Base-by-base conservation (phyloP, 35 echinoderm and acorn worm genomes). In the Ophiothrix spiculata region DNA sequence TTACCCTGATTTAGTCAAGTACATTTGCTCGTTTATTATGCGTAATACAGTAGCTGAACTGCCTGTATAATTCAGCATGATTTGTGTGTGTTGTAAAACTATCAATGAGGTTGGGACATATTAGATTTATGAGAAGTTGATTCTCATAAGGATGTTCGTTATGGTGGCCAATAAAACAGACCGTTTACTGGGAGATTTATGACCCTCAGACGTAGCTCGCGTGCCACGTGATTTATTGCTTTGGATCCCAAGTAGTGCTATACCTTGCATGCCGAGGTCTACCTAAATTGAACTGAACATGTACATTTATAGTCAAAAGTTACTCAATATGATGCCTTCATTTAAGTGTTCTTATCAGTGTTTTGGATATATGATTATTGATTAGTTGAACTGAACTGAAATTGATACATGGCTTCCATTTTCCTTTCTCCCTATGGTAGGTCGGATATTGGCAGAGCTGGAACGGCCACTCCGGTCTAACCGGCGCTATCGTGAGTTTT, bases 361-460 rank as follows among this genome's bases (percentile, higher is more conserved):
- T n/a, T n/a, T n/a, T n/a, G n/a, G n/a, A n/a, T n/a, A n/a, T n/a
- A n/a, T n/a, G n/a, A n/a, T n/a, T n/a, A n/a, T n/a, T n/a, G n/a
- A n/a, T n/a, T n/a, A n/a, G n/a, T 69, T 69, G 60, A 69, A 12
- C 29, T 69, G 60, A 69, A 69, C 60, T 25, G 29, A 28, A 69
- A 69, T 69, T 69, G 60, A 69, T 69, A 6, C 2, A 69, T 12
- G 6, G 6, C 23, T 69, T 25, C 60, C 6, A n/a, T 10, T 69
- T 69, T 25, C 60, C 23, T 69, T 69, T 69, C 23, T 25, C 60
- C 60, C 4, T n/a, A 25, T n/a, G 60, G 60, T 69, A 69, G 60
- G 60, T 69, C 60, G 60, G 60, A 69, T 69, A 69, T 69, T 69
- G 60, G 60, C 60, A 69, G 60, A 69, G 60, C 60, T 69, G 60